These are phyloP conservation scores for Pristionchus fissidentatus DNA, from an alignment of 2,888 invertebrate genomes.

Conservation along the genomic window DNA sequence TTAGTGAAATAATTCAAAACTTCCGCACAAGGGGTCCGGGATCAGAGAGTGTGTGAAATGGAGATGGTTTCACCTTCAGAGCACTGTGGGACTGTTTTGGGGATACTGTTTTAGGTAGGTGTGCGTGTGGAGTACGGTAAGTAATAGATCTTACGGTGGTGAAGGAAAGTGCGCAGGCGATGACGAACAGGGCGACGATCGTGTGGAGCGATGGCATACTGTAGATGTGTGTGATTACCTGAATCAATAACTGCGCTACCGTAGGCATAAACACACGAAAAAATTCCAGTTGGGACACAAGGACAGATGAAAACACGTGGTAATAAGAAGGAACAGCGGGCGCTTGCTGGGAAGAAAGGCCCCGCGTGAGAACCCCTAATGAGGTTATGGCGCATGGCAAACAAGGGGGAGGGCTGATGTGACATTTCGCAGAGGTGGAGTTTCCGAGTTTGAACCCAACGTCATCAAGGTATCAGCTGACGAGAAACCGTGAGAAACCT, in stretches of 20 bases:
- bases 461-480: too few relatives aligned
- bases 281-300: too few relatives aligned
- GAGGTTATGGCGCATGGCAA: background rate
- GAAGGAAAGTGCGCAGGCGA: conserved; percentile 27
- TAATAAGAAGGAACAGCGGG: background rate
- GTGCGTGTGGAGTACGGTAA: background rate
- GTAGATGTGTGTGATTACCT: conserved; percentile 38
- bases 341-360: conserved; percentile 5
- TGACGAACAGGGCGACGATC: conserved; percentile 39
- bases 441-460: too few relatives aligned
- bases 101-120: too few relatives aligned
- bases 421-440: background rate
- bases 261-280: too few relatives aligned
- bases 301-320: background rate
- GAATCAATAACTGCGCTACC: background rate
- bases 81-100: background rate
- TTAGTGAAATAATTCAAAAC: background rate
- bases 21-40: background rate
- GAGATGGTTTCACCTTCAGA: background rate
- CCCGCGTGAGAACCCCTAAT: conserved; percentile 8
- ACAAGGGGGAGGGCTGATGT: background rate
- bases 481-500: too few relatives aligned
- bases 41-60: background rate
- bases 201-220: conserved; percentile 36
- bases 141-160: background rate